Percentiles rank a stretch among this genome's conserved stretches.
phyloP scores from a whole-genome alignment of 2,888 invertebrate genomes.

The Endotricha flammealis region DNA sequence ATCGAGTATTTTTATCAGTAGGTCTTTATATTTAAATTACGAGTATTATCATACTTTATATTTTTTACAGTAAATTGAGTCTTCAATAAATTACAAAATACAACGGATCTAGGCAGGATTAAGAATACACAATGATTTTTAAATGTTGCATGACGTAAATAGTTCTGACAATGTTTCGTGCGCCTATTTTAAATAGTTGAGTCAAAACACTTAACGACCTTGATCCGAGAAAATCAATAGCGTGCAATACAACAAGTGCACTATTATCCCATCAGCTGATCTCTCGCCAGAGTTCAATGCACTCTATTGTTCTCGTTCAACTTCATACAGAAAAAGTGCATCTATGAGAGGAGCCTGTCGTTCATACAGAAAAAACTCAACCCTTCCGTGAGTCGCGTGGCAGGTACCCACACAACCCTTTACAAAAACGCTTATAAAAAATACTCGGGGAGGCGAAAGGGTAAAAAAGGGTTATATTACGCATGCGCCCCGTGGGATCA shows the following conservation, averaged over 20 bases:
- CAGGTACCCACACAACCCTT: slow-evolving; percentile 76
- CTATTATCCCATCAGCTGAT: slow-evolving; percentile 72
- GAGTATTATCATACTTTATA: too few relatives aligned
- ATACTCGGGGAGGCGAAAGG: slow-evolving; percentile 70
- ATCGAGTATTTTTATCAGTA: too few relatives aligned
- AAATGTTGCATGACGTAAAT: too few relatives aligned
- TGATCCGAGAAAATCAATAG: slow-evolving; percentile 69
- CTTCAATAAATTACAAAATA: too few relatives aligned
- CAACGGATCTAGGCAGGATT: too few relatives aligned
- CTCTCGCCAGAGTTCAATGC: slow-evolving; percentile 66
- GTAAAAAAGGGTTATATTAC: slow-evolving; percentile 76
- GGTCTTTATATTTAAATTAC: too few relatives aligned
- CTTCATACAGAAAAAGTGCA: slow-evolving; percentile 56
- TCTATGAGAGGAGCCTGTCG: slow-evolving; percentile 51
- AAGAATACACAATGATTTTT: too few relatives aligned
- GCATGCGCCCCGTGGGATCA: slow-evolving; percentile 71
- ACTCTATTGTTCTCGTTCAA: slow-evolving; percentile 58
- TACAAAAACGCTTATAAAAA: slow-evolving; percentile 74
- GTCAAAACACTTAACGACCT: slow-evolving; percentile 50
- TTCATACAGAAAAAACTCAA: slow-evolving; percentile 66
- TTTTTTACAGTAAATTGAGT: too few relatives aligned
- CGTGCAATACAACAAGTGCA: slow-evolving; percentile 61
- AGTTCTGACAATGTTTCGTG: too few relatives aligned
- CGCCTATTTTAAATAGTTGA: too few relatives aligned
- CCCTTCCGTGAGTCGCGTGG: slow-evolving; percentile 69